These are phyloP conservation scores for Enteromius paludinosus DNA, from an alignment of 2,797 vertebrate genomes.

Conservation along the genomic window DNA sequence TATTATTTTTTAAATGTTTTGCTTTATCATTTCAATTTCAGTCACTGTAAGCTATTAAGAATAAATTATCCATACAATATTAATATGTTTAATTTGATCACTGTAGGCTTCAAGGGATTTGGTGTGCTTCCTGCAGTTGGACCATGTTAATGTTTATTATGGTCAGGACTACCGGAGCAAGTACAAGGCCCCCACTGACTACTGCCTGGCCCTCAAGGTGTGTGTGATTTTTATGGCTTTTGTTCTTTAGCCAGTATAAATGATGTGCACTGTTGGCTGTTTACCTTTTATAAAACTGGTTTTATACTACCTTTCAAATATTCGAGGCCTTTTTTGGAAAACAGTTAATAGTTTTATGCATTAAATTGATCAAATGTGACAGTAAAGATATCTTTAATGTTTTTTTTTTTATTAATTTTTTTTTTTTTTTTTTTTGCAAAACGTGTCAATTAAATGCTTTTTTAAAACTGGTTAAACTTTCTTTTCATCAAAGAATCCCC, in stretches of 20 bases:
- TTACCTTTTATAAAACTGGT: neutral
- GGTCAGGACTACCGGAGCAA: constrained; percentile 97
- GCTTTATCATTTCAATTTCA: neutral
- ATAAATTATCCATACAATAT: neutral
- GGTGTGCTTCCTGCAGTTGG: constrained; percentile 88
- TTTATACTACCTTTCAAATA: neutral
- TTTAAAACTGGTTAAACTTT: neutral
- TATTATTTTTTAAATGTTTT: neutral
- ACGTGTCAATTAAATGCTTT: neutral
- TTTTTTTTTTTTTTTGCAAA: neutral
- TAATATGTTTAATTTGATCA: constrained; percentile 33
- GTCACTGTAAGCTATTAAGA: neutral
- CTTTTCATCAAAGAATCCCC: neutral
- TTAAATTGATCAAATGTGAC: neutral
- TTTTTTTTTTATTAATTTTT: too few relatives aligned
- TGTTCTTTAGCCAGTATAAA: neutral
- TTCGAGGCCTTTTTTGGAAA: neutral
- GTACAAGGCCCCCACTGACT: constrained; percentile 97
- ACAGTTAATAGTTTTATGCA: neutral
- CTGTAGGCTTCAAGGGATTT: constrained; percentile 87
- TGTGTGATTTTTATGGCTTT: neutral
- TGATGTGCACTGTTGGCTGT: constrained; percentile 5
- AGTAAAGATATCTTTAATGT: neutral
- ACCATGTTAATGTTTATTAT: constrained; percentile 90
- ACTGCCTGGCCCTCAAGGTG: constrained; percentile 95